Percentiles rank a stretch among this genome's conserved stretches.
Conservation (phyloP, 2,113 vertebrate genomes). For the Nannobrachium achirus region DNA sequence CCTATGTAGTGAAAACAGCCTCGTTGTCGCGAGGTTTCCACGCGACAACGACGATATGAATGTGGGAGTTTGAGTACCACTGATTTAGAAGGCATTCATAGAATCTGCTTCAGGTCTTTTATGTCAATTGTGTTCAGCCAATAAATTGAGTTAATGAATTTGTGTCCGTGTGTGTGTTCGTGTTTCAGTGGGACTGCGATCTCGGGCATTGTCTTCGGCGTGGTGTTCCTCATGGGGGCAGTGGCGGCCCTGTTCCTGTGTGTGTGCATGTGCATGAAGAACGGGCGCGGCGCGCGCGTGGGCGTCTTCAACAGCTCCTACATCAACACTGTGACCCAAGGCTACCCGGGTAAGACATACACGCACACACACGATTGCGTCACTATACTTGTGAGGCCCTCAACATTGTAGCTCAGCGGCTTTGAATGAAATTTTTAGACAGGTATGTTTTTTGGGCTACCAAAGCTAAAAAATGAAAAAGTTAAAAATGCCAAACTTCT, state of each 20-base stretch:
- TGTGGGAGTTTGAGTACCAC: too few species aligned
- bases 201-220: conserved; percentile 91
- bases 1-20: too few species aligned
- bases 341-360: conserved; percentile 79
- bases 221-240: conserved; percentile 92
- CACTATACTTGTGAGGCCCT: too few species aligned
- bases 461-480: neutral
- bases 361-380: neutral
- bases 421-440: too few species aligned
- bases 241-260: conserved; percentile 88
- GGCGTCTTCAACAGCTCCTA: conserved; percentile 82
- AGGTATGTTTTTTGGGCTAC: neutral
- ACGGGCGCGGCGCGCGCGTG: conserved; percentile 80
- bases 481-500: neutral
- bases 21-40: too few species aligned
- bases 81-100: too few species aligned
- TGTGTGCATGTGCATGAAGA: conserved; percentile 93
- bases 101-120: too few species aligned
- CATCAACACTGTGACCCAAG: conserved; percentile 84
- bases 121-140: neutral
- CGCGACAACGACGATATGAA: too few species aligned
- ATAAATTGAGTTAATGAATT: neutral
- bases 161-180: neutral
- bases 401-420: too few species aligned
- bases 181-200: conserved; percentile 87